Base-by-base conservation (phyloP, 2,888 invertebrate genomes). In the Aporophyla nigra region DNA sequence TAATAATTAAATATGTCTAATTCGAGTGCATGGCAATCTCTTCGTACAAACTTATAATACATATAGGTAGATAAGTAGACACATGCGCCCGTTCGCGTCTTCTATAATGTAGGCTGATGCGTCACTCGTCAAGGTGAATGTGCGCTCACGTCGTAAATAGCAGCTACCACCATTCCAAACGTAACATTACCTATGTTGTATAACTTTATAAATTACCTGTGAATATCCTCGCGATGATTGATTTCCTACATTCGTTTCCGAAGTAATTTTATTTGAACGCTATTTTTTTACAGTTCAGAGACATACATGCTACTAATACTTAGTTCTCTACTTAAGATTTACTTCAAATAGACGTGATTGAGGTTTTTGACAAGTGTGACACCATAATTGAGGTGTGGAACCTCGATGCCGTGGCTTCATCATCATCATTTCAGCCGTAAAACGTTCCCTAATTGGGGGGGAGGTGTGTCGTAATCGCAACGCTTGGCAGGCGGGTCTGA, bases 111-210 rank as follows among this genome's bases (percentile, higher is more conserved):
- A 63, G n/a, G 54, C 33, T 33, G 54, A 46, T 80, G 16, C 61
- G 66, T 61, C 73, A 78, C 33, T 24, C 59, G 33, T 43, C 33
- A 58, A 61, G 69, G 83, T 77, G 77, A 77, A 82, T 66, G 81
- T 71, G 59, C 54, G 51, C 61, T 67, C 43, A 40, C 80, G 54
- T 46, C 51, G 27, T 56, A 27, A 74, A 63, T 53, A 33, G 21
- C 27, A 53, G 33, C 59, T 53, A 72, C 70, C 27, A 53, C 61
- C 53, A 16, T 5, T 81, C 46, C 54, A 61, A 77, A 81, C 72
- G 78, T 56, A 70, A 54, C 66, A 73, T 77, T 49, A 46, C 10
- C 43, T 46, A 54, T 6, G 78, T 72, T 81, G 46, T 70, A 74
- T 83, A 78, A 73, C 53, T 51, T 49, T 40, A 71, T 58, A 46